Evolutionary conservation across 2,113 vertebrate species (phyloP).

Genomic region (Catagonus wagneri): DNA sequence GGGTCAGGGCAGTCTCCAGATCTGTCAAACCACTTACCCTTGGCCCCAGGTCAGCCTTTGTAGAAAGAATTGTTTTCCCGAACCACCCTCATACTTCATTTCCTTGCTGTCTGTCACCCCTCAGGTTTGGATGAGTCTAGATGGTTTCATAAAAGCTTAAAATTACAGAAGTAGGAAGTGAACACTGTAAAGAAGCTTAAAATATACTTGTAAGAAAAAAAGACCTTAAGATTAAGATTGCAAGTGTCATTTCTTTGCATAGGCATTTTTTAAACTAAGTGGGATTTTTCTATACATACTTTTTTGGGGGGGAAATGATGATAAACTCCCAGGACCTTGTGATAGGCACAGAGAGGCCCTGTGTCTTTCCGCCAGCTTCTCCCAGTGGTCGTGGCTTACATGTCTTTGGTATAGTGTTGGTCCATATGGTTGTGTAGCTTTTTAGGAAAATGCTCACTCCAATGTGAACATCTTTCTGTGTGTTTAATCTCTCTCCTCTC

Average conservation of each 20-base stretch:
- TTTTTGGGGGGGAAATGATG: not conserved
- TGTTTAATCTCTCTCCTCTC: not conserved
- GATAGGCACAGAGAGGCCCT: not conserved
- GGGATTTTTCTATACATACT: not conserved
- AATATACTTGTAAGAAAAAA: not conserved
- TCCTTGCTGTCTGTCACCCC: not conserved
- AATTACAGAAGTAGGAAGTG: not conserved
- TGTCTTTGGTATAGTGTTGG: fast-evolving
- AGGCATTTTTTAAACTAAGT: not conserved
- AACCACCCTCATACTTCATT: fast-evolving
- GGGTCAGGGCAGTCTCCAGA: not conserved
- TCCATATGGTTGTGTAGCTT: not conserved
- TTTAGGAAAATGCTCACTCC: not conserved
- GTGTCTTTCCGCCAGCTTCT: too few relatives aligned
- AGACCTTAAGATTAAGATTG: not conserved
- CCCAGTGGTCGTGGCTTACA: not conserved
- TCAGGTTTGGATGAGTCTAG: not conserved
- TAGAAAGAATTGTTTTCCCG: not conserved
- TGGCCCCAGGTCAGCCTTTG: not conserved
- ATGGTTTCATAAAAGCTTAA: not conserved
- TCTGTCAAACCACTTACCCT: not conserved
- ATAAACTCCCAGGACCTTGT: not conserved
- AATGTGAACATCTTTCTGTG: not conserved
- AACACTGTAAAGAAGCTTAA: not conserved
- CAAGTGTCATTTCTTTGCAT: not conserved